These are phyloP conservation scores for Conus betulinus DNA, from an alignment of 1,140 invertebrate genomes.

Conservation along the genomic window DNA sequence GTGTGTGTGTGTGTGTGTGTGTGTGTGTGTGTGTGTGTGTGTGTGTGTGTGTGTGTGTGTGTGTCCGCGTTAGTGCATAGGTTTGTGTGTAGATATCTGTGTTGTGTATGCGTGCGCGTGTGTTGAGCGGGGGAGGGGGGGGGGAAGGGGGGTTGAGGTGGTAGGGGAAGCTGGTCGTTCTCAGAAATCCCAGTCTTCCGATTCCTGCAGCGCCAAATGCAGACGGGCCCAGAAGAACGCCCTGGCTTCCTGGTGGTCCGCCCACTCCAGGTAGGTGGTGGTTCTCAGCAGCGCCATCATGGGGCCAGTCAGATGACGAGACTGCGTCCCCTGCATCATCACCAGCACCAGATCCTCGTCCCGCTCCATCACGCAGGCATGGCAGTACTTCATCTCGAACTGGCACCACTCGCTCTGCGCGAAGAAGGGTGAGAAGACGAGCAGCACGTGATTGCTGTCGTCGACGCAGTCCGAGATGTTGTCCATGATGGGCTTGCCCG, in stretches of 20 bases:
- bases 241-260: constrained; percentile 2
- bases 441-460: constrained; percentile 38
- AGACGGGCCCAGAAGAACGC: constrained; percentile 31
- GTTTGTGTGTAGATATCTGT: too few species aligned
- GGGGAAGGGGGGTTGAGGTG: too few species aligned
- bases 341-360: constrained; percentile 33
- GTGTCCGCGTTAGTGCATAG: too few species aligned
- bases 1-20: too few species aligned
- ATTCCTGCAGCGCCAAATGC: not conserved
- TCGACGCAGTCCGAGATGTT: constrained; percentile 56
- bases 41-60: too few species aligned
- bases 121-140: too few species aligned
- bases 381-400: constrained; percentile 73
- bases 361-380: constrained; percentile 30
- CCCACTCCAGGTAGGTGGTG: constrained; percentile 39
- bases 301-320: constrained; percentile 30
- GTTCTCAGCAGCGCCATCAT: constrained; percentile 36
- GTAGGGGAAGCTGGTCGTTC: too few species aligned
- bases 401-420: constrained; percentile 56
- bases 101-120: too few species aligned
- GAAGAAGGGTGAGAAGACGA: constrained; percentile 57
- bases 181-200: not conserved
- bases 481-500: constrained; percentile 49
- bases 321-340: constrained; percentile 40
- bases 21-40: too few species aligned